Evolutionary conservation across 2,113 vertebrate species (phyloP), one percentile per base, ranked within the genome.

Genomic region (Odobenus rosmarus): DNA sequence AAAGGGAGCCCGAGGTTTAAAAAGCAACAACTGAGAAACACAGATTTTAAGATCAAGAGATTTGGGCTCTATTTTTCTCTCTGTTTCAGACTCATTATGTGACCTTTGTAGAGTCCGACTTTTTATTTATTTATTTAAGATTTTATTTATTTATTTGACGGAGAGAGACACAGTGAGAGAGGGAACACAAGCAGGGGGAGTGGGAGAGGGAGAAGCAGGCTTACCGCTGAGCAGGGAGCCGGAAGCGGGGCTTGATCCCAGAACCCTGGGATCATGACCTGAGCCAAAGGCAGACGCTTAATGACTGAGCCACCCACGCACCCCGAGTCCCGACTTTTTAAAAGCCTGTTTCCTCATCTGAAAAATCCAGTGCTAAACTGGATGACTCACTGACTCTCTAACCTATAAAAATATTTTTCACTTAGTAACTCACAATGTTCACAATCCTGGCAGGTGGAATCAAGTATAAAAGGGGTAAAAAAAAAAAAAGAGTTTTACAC

Each of bases 31-130:
- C 4, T 57, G n/a, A 61, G 31, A 83, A 89, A 81, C 6, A 53
- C 5, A 79, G 26, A n/a, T 86, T 91, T 95, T 90, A 80, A 96
- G 91, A 90, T 71, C 69, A 90, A 67, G 26, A 93, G 92, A 74
- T n/a, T n/a, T 72, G 61, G 28, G 26, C 31, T 87, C 23, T 77
- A 18, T 33, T 83, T 59, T 46, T 64, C 31, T 96, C 51, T 85
- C 64, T 76, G n/a, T 81, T 67, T 95, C 31, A 94, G 67, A 93
- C 76, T 94, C 21, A 33, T 51, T 87, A 28, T 26, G 5, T 55
- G n/a, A 87, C 24, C 8, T 49, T 84, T 26, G 69, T 57, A 49
- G 86, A 59, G 23, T 90, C 8, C 33, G 49, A 1, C 19, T 93
- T 93, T 90, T 90, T 53, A 76, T 59, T 57, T 59, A 23, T 59